A percentile compares a stretch with the other conserved stretches of the same genome.
These are phyloP conservation scores for Fringilla coelebs DNA, from an alignment of 2,797 vertebrate species.

Conservation along the genomic window DNA sequence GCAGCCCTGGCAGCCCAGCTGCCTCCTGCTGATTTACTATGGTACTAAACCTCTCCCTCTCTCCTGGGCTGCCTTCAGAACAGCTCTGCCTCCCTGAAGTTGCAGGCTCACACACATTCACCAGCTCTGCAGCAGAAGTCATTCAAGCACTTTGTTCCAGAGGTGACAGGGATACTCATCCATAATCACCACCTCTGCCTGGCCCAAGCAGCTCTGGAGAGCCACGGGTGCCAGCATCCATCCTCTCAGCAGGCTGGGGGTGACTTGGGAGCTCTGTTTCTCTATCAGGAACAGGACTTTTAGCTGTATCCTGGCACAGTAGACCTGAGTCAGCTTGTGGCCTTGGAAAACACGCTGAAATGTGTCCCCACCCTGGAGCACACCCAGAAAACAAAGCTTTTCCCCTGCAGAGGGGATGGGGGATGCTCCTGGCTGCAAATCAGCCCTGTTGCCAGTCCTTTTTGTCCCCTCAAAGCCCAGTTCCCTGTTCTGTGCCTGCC, in stretches of 20 bases:
- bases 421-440: background rate
- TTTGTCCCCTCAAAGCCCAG: background rate
- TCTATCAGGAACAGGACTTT: background rate
- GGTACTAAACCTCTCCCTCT: background rate
- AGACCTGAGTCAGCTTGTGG: background rate
- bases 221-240: background rate
- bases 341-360: rapidly evolving
- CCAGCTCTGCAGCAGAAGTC: background rate
- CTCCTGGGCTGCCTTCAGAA: background rate
- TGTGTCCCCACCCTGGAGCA: background rate
- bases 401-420: background rate
- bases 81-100: background rate
- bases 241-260: background rate
- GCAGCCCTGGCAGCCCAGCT: background rate
- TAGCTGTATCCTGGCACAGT: rapidly evolving
- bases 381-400: rapidly evolving
- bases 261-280: background rate
- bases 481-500: background rate
- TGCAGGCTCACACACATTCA: background rate
- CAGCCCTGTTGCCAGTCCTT: background rate
- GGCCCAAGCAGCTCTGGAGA: background rate
- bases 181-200: background rate
- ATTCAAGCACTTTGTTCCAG: background rate
- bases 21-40: background rate
- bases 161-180: background rate